Evolutionary conservation across 1,140 invertebrate genomes (phyloP), one percentile per base, ranked within the genome.

Genomic region (Temnothorax curvispinosus): DNA sequence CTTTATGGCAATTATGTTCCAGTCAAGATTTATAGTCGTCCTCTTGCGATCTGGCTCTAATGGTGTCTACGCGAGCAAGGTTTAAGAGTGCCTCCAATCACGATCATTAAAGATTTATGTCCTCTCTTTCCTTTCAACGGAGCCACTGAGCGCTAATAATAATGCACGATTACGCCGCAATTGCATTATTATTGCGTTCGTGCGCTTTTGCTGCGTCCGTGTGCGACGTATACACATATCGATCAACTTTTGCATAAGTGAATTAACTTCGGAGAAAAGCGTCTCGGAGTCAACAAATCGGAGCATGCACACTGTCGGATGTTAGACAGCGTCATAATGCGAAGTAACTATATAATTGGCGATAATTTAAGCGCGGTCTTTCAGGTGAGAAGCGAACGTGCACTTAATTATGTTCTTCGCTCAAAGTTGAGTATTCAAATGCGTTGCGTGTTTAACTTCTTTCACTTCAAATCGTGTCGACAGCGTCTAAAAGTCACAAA

Each of bases 101-200:
- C 69, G 69, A 84, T 84, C 69, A 75, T 84, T 75, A 74, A 64
- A 84, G 69, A 84, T 75, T 75, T 50, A 84, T 74, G 80, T 84
- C 41, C 38, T 74, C 54, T 75, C 41, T 74, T 56, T n/a, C 21
- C n/a, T 84, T 72, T 60, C 80, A 47, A 58, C 54, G 32, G 15
- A 13, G 38, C 52, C 67, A 65, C 67, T 9, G 44, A 47, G 54
- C 69, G 54, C 18, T 84, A 74, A 84, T 74, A 84, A 84, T 84
- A 74, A 82, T 74, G 32, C 52, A 41, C 80, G 52, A 18, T 84
- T 60, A 84, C 32, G 80, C 32, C 80, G 80, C 69, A 75, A 84
- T 60, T 47, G 69, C 80, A 41, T 74, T 75, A 75, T 84, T 75
- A 84, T 74, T 72, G 54, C 67, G 54, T 21, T 44, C 35, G 11